A percentile compares a stretch with the other conserved stretches of the same genome.
phyloP scores from a whole-genome alignment of 1,140 invertebrate species.

The Octopus sinensis region DNA sequence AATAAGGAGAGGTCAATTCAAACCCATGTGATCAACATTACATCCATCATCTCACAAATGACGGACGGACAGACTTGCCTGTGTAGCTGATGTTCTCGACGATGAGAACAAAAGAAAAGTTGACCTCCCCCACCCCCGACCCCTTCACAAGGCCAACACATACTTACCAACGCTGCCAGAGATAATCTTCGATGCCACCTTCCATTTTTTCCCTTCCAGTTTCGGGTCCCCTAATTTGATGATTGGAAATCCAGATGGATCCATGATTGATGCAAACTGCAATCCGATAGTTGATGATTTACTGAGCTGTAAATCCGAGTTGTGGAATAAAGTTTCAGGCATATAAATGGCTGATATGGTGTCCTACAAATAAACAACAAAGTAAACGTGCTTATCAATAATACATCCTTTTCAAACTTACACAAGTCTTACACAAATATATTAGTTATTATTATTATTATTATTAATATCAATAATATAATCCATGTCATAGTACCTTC shows the following conservation, averaged over 20 bases:
- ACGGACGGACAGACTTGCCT: too few relatives aligned
- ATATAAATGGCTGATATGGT: slow-evolving; percentile 38
- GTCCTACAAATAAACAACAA: neutral
- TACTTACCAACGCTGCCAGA: slow-evolving; percentile 43
- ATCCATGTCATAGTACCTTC: neutral
- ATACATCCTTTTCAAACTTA: too few relatives aligned
- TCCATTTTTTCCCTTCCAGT: slow-evolving; percentile 33
- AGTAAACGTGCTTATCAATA: too few relatives aligned
- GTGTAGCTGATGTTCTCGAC: too few relatives aligned
- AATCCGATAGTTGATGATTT: neutral
- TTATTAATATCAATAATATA: too few relatives aligned
- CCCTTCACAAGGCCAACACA: neutral
- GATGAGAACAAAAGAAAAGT: too few relatives aligned
- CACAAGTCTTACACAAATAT: too few relatives aligned
- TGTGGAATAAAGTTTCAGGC: slow-evolving; percentile 34
- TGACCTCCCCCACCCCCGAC: neutral
- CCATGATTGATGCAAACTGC: slow-evolving; percentile 39
- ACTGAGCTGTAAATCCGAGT: slow-evolving; percentile 16
- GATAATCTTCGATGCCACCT: slow-evolving; percentile 39
- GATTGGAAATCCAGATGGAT: slow-evolving; percentile 47
- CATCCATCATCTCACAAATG: too few relatives aligned
- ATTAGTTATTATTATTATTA: too few relatives aligned
- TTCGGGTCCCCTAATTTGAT: slow-evolving; percentile 31
- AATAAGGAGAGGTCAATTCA: too few relatives aligned
- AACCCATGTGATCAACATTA: too few relatives aligned